Evolutionary conservation across 1,140 invertebrate genomes (phyloP).

Genomic region (Drosophila neocordata): DNA sequence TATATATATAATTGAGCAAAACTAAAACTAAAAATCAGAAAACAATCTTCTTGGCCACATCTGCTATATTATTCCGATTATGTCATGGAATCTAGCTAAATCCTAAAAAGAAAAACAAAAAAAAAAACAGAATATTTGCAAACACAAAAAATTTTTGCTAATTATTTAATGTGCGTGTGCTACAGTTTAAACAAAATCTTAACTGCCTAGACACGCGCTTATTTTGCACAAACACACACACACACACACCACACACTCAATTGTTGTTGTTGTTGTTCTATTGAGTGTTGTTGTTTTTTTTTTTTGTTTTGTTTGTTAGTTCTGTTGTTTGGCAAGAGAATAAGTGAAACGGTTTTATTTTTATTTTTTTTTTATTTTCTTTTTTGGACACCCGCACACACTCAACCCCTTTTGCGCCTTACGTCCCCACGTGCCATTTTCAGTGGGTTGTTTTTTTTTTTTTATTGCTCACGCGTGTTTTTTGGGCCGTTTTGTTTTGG

Average conservation of each 20-base stretch:
- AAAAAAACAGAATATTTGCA: too few relatives aligned
- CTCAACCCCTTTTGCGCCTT: too few relatives aligned
- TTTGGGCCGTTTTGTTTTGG: slow-evolving; percentile 18
- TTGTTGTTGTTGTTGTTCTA: background rate
- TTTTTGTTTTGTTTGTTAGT: too few relatives aligned
- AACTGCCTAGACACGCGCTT: slow-evolving; percentile 36
- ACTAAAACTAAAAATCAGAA: background rate
- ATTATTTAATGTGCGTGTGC: background rate
- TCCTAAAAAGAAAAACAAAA: too few relatives aligned
- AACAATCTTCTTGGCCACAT: background rate
- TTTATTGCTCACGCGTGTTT: slow-evolving; percentile 22
- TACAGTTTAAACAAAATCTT: slow-evolving; percentile 37
- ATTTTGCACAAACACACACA: slow-evolving; percentile 35
- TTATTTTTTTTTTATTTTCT: too few relatives aligned
- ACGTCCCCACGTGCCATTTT: too few relatives aligned
- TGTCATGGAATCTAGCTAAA: slow-evolving; percentile 51
- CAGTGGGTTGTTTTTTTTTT: background rate
- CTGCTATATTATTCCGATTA: slow-evolving; percentile 31
- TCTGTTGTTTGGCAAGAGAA: too few relatives aligned
- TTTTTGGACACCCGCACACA: too few relatives aligned
- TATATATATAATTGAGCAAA: background rate
- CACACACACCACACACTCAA: slow-evolving; percentile 43
- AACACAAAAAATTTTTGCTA: slow-evolving; percentile 5
- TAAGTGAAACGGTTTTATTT: too few relatives aligned
- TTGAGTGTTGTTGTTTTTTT: too few relatives aligned